These are phyloP conservation scores for Tachystola acroxantha DNA, from an alignment of 2,888 invertebrate species.

Conservation along the genomic window DNA sequence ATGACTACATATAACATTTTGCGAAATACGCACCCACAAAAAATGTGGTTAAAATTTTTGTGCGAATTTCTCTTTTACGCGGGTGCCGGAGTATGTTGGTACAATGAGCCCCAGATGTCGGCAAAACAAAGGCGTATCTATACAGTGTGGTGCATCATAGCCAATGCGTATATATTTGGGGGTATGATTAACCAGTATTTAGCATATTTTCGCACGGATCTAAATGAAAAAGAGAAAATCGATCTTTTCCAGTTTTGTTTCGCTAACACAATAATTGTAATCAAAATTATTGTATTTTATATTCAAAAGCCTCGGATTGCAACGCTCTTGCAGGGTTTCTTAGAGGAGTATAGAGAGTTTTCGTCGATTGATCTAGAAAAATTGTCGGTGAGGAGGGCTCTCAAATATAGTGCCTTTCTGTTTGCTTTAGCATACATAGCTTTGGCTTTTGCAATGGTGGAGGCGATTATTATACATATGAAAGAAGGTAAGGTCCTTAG, in stretches of 20 bases:
- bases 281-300: conserved; percentile 34
- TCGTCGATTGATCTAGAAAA: conserved; percentile 26
- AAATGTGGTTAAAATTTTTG: conserved; percentile 33
- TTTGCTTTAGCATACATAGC: conserved; percentile 20
- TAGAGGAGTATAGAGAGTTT: conserved; percentile 33
- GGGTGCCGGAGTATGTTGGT: conserved; percentile 43
- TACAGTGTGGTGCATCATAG: conserved; percentile 26
- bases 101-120: conserved; percentile 20
- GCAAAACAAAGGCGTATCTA: conserved; percentile 24
- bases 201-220: conserved; percentile 29
- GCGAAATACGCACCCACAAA: conserved; percentile 31
- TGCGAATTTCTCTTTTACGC: conserved; percentile 32
- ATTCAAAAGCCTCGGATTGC: conserved; percentile 29
- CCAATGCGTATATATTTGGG: conserved; percentile 29
- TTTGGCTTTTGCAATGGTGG: conserved; percentile 23
- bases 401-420: conserved; percentile 21
- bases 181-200: conserved; percentile 31
- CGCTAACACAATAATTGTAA: conserved; percentile 32
- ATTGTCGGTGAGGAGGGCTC: conserved; percentile 28
- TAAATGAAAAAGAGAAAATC: conserved; percentile 35
- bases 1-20: no score
- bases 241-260: conserved; percentile 36
- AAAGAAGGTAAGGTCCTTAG: conserved; percentile 28
- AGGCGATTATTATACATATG: conserved; percentile 28
- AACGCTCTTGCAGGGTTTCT: conserved; percentile 29